Base-by-base conservation (phyloP, 2,888 invertebrate species). In the Byasa hedistus region DNA sequence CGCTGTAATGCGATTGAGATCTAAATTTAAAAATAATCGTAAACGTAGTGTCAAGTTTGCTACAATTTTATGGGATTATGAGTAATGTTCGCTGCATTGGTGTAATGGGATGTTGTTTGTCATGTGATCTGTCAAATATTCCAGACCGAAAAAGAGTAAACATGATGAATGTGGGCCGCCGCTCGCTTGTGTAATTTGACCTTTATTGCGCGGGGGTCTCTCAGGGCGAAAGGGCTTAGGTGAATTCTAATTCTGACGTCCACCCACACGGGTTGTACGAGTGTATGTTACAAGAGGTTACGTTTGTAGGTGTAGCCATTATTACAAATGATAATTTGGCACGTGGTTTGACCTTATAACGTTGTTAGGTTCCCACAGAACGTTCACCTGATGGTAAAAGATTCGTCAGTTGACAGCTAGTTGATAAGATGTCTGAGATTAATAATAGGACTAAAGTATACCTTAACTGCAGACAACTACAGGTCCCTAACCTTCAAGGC, bases 161-260 rank as follows among this genome's bases (percentile, higher is more conserved):
- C 36, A 57, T 61, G 65, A 66, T 57, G 55, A 32, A 60, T 65
- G 59, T 60, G 44, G 48, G 59, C 59, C 65, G 55, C n/a, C 24
- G 59, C 23, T 39, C 58, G 36, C 24, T 21, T 54, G 22, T 59
- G 66, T 59, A 66, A 66, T 67, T 63, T 63, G 66, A 67, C 66
- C 66, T 67, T 67, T 66, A 62, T 55, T 57, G 51, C 66, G 52
- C 54, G 58, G 52, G n/a, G 59, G 59, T 67, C 54, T 39, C 44
- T 56, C 21, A 67, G 66, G 59, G 32, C 54, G 62, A 59, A 59
- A 66, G 62, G 63, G 66, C 61, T 61, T 61, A 27, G 44, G 65
- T 60, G 61, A 57, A 58, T 66, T 61, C 66, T 62, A 62, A 66
- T 58, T 66, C 57, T 65, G 39, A 57, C 22, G 61, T 58, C 61